Conservation (phyloP, 2,797 vertebrate species). For the Micrastur ruficollis region DNA sequence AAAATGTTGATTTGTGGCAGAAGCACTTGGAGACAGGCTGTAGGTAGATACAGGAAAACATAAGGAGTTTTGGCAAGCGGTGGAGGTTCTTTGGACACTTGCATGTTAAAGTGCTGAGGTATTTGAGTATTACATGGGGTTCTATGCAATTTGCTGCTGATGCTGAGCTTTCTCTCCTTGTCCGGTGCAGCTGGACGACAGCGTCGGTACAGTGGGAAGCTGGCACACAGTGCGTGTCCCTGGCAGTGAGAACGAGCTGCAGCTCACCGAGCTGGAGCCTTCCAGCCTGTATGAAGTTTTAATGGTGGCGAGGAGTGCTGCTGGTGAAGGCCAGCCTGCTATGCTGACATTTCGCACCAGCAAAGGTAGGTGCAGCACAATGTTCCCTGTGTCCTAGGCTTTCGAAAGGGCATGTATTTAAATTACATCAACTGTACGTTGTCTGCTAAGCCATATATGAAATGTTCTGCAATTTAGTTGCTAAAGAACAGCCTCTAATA, state of each 20-base stretch:
- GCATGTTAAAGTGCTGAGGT: accelerated
- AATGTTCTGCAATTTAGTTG: background rate
- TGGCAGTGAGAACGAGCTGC: conserved; percentile 91
- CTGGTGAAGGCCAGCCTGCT: conserved; percentile 91
- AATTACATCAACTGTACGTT: background rate
- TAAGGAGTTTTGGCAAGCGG: background rate
- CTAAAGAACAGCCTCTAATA: background rate
- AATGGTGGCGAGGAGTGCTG: conserved; percentile 91
- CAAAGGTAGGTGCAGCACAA: conserved; percentile 81
- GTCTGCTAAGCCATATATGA: background rate
- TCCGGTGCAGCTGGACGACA: conserved; percentile 84
- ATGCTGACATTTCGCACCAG: conserved; percentile 98
- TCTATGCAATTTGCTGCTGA: accelerated
- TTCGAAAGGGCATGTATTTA: background rate
- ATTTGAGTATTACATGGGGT: accelerated
- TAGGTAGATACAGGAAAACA: accelerated
- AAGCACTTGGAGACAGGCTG: background rate
- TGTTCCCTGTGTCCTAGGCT: background rate
- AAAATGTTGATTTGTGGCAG: background rate
- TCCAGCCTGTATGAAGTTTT: conserved; percentile 95
- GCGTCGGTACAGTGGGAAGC: conserved; percentile 73
- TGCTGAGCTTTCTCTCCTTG: background rate
- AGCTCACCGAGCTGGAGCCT: conserved; percentile 88
- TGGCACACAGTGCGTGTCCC: conserved; percentile 95
- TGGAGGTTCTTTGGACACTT: accelerated